A percentile compares a stretch with the other conserved stretches of the same genome.
Evolutionary conservation across 2,113 vertebrate species (phyloP).

Genomic region (Tichodroma muraria): DNA sequence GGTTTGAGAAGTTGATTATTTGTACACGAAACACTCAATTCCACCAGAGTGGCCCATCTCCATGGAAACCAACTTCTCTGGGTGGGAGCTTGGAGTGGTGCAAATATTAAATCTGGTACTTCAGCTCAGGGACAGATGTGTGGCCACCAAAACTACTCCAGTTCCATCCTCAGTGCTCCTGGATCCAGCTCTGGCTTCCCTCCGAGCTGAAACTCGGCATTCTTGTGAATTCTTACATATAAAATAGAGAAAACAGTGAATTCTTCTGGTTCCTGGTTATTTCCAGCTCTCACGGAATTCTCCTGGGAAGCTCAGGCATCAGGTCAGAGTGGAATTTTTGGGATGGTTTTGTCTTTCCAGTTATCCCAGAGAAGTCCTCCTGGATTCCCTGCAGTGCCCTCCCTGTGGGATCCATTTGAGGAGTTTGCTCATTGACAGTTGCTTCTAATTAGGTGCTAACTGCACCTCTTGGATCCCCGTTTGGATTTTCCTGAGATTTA

Average conservation of each 20-base stretch:
- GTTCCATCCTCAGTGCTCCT: not conserved
- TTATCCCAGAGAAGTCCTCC: not conserved
- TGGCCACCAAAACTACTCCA: not conserved
- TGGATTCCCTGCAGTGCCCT: not conserved
- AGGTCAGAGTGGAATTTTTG: rapidly evolving
- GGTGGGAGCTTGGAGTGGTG: not conserved
- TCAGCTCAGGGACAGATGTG: not conserved
- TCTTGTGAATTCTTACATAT: no score
- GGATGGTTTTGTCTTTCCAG: rapidly evolving
- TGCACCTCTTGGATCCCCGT: not conserved
- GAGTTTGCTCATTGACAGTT: not conserved
- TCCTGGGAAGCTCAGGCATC: not conserved
- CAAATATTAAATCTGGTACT: not conserved
- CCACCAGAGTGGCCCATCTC: not conserved
- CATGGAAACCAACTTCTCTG: not conserved
- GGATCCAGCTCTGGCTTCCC: not conserved
- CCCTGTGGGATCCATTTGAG: not conserved
- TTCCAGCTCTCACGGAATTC: not conserved
- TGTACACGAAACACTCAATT: not conserved
- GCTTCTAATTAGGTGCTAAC: not conserved
- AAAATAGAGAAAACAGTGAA: no score
- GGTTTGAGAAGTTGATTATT: not conserved
- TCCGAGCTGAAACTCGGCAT: not conserved
- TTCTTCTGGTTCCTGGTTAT: not conserved
- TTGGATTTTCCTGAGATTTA: not conserved